phyloP scores from a whole-genome alignment of 1,140 invertebrate species.

The Homalodisca vitripennis region DNA sequence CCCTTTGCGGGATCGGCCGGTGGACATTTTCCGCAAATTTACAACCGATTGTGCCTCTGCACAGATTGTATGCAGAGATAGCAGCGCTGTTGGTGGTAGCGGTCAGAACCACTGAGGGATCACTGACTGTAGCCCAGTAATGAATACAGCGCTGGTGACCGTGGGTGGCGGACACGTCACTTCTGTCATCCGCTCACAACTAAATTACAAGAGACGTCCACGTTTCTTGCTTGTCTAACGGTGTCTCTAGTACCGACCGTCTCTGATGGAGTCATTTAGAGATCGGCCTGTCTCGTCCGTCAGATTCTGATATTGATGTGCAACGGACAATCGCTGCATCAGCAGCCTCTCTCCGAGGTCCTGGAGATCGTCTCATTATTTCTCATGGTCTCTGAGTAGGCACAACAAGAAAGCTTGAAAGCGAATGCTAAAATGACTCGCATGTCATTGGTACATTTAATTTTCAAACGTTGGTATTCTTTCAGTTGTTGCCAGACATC shows the following conservation, averaged over 20 bases:
- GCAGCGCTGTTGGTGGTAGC: neutral
- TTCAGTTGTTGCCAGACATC: too few species aligned
- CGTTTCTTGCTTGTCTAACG: neutral
- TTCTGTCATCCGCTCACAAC: constrained; percentile 4
- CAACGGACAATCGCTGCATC: neutral
- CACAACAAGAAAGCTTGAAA: too few species aligned
- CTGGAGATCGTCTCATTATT: too few species aligned
- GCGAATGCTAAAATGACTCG: too few species aligned
- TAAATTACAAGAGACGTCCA: neutral
- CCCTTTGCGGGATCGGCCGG: too few species aligned
- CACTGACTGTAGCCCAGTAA: neutral
- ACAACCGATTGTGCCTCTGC: constrained; percentile 8
- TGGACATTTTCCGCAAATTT: constrained; percentile 20
- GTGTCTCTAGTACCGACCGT: neutral
- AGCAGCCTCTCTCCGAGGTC: neutral
- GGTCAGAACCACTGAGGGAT: constrained; percentile 3
- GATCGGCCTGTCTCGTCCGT: neutral
- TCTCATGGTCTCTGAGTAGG: too few species aligned
- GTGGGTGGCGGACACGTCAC: constrained; percentile 2
- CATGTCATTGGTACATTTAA: too few species aligned
- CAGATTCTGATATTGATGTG: neutral
- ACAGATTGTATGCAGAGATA: neutral
- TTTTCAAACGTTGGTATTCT: too few species aligned
- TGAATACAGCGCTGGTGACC: neutral
- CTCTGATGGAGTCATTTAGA: neutral